phyloP scores from a whole-genome alignment of 2,113 vertebrate genomes.

The Phoenicopterus ruber region DNA sequence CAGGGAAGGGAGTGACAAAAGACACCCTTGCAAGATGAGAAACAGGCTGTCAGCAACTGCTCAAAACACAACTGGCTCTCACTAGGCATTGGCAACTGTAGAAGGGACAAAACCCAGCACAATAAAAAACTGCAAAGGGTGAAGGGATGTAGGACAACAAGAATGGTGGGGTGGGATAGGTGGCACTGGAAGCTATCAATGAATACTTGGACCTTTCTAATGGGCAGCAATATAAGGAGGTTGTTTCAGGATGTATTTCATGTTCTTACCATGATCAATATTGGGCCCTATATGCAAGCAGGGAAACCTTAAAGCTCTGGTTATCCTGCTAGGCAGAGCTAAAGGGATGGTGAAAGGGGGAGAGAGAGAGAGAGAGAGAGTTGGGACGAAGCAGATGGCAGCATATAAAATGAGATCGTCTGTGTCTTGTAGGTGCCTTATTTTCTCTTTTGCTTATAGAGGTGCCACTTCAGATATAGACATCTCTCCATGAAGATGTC shows the following conservation, averaged over 20 bases:
- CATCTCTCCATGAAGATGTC: not conserved
- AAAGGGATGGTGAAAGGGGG: not conserved
- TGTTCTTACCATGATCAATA: not conserved
- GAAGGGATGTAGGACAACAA: not conserved
- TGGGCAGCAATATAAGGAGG: not conserved
- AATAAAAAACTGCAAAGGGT: not conserved
- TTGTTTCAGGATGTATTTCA: not conserved
- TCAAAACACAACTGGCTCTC: not conserved
- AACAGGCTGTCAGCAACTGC: not conserved
- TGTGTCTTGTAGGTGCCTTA: not conserved
- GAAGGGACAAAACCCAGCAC: not conserved
- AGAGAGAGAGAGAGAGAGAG: not conserved
- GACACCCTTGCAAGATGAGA: not conserved
- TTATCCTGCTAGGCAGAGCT: not conserved
- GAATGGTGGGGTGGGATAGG: not conserved
- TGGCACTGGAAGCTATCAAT: not conserved
- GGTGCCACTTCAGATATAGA: not conserved
- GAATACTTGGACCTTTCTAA: not conserved
- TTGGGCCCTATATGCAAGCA: not conserved
- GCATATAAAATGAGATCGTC: not conserved
- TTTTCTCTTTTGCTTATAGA: slow-evolving; percentile 1
- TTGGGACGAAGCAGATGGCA: not conserved
- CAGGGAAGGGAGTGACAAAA: not conserved
- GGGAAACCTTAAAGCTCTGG: not conserved
- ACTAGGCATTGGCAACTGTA: not conserved